Conservation (phyloP, 2,888 invertebrate species). For the Pilophorus perplexus region DNA sequence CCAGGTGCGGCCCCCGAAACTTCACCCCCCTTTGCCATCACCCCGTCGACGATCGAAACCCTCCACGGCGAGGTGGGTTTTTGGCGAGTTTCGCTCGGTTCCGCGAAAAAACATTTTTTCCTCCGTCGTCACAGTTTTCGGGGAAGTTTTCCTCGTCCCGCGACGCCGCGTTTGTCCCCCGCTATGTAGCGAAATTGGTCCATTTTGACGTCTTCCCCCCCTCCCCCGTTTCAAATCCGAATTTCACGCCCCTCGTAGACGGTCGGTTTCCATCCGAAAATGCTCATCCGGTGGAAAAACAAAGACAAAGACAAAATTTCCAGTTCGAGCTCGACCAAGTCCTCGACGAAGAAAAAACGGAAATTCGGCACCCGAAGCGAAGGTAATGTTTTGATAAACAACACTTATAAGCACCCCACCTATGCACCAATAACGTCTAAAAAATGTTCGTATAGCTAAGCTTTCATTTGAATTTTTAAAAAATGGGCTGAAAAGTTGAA, state of each 20-base stretch:
- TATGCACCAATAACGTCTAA: no score
- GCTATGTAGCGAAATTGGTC: background rate
- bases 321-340: constrained; percentile 43
- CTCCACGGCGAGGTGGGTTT: no score
- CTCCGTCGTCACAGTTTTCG: no score
- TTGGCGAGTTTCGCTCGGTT: background rate
- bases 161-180: background rate
- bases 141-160: no score
- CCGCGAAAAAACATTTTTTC: background rate
- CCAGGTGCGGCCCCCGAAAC: constrained; percentile 11
- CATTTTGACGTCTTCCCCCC: background rate
- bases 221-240: background rate
- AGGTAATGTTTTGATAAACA: no score
- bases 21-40: background rate
- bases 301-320: constrained; percentile 49
- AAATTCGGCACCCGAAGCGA: constrained; percentile 69
- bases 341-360: constrained; percentile 68
- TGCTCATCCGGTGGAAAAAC: constrained; percentile 51
- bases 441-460: no score
- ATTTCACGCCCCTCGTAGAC: no score
- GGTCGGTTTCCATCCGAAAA: no score
- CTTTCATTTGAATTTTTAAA: no score
- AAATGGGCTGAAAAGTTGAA: no score
- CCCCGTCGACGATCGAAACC: background rate
- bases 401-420: no score